Evolutionary conservation across 2,113 vertebrate species (phyloP).

Genomic region (Riparia riparia): DNA sequence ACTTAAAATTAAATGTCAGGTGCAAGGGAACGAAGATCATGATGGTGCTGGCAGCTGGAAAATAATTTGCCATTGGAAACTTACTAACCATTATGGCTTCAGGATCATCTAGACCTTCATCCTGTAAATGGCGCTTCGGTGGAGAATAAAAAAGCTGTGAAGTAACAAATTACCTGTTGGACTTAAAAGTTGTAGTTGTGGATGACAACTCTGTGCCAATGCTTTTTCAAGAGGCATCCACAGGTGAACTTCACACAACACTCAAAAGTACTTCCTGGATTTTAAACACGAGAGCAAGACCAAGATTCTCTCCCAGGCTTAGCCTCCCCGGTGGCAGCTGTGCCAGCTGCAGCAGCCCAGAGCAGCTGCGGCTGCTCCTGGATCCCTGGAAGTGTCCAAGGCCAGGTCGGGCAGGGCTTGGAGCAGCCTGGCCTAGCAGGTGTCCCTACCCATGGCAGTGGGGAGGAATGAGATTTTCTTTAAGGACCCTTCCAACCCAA

Average conservation of each 20-base stretch:
- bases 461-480: too few relatives aligned
- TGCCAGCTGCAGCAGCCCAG: not conserved
- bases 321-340: too few relatives aligned
- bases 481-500: not conserved
- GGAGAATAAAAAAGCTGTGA: not conserved
- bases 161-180: not conserved
- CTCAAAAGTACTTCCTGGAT: not conserved
- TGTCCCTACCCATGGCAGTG: too few relatives aligned
- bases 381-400: not conserved
- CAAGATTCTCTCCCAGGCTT: not conserved
- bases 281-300: not conserved
- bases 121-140: rapidly evolving
- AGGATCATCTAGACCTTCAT: not conserved
- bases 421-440: rapidly evolving
- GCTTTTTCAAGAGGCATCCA: not conserved
- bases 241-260: not conserved
- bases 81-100: not conserved
- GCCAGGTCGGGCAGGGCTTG: not conserved
- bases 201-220: not conserved
- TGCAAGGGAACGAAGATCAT: rapidly evolving
- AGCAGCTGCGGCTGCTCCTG: not conserved
- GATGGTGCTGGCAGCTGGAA: not conserved
- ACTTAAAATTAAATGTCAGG: not conserved
- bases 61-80: not conserved
- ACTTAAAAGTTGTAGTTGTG: not conserved